Evolutionary conservation across 2,888 invertebrate species (phyloP).

Genomic region (Trimorus sp.): DNA sequence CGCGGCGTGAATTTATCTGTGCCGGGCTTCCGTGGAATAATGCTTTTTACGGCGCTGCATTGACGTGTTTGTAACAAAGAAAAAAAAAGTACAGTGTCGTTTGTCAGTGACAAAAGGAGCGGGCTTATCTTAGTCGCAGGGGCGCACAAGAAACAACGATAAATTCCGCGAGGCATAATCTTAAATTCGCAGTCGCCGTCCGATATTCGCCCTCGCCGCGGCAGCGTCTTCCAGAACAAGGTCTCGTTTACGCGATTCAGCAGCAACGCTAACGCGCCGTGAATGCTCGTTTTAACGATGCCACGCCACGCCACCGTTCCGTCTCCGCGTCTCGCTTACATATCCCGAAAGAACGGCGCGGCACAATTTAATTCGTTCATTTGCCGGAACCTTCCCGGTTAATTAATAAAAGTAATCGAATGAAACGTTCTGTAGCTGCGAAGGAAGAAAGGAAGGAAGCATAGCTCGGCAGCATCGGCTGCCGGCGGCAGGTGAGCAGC

Average conservation of each 20-base stretch:
- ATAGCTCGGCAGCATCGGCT: constrained; percentile 64
- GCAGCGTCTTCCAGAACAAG: constrained; percentile 46
- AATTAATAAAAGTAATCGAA: constrained; percentile 78
- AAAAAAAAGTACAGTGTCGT: constrained; percentile 40
- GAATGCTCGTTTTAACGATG: constrained; percentile 61
- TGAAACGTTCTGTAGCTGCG: constrained; percentile 73
- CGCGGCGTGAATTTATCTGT: no score
- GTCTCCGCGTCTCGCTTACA: constrained; percentile 47
- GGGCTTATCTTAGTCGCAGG: constrained; percentile 36
- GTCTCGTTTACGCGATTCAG: constrained; percentile 61
- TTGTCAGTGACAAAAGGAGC: constrained; percentile 39
- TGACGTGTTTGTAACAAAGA: constrained; percentile 40
- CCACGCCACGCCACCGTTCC: constrained; percentile 36
- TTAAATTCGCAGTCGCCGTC: constrained; percentile 53
- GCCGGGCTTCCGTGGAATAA: constrained; percentile 6
- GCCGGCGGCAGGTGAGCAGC: constrained; percentile 76
- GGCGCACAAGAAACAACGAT: constrained; percentile 45
- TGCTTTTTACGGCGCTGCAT: constrained; percentile 18
- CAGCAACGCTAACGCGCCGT: constrained; percentile 58
- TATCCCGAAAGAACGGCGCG: constrained; percentile 59
- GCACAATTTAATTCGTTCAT: constrained; percentile 75
- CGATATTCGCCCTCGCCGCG: constrained; percentile 39
- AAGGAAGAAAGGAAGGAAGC: constrained; percentile 70
- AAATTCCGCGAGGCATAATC: constrained; percentile 50
- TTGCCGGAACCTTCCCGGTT: constrained; percentile 72